Evolutionary conservation across 2,888 invertebrate genomes (phyloP), one percentile per base, ranked within the genome.

Genomic region (Eupithecia inturbata): DNA sequence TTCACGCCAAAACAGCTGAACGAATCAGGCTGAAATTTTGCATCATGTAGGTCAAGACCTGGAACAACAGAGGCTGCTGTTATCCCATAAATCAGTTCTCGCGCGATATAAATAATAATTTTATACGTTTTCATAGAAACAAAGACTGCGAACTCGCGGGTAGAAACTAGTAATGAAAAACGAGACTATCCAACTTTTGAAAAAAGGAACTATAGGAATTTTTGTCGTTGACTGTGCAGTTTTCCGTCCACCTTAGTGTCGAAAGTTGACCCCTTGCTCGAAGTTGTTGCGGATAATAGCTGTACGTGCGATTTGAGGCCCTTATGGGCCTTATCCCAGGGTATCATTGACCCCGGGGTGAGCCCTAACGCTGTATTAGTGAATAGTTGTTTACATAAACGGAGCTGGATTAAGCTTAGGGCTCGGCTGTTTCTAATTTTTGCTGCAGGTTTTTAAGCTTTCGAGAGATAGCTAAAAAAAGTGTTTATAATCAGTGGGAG

Each of bases 281-380:
- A 31, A 62, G 62, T 36, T 39, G 66, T 33, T 39, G 33, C 39
- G 39, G 39, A 41, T 66, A 66, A 66, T 66, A 64, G 66, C 39
- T 14, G 10, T 39, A 36, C 39, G 66, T 66, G 66, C 66, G 62
- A 62, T 31, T 62, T 64, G 64, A 36, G 66, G 66, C 36, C 66
- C 36, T 66, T 66, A 39, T 66, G n/a, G 16, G 36, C 75, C 78
- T 79, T 82, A 84, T 83, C 85, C 77, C 69, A 83, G 78, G 80
- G 86, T 86, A 87, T 88, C 86, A 85, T 87, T 88, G 89, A 86
- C 87, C 86, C 79, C 45, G 74, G 78, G 89, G 89, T 87, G 86
- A 83, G 78, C 73, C 3, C 81, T 87, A 86, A 86, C 84, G 80
- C 82, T 77, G 83, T 83, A 87, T 87, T 87, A 88, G 82, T 79